Percentiles rank a stretch among this genome's conserved stretches.
Evolutionary conservation across 2,888 invertebrate genomes (phyloP).

Genomic region (Cosmia trapezina): DNA sequence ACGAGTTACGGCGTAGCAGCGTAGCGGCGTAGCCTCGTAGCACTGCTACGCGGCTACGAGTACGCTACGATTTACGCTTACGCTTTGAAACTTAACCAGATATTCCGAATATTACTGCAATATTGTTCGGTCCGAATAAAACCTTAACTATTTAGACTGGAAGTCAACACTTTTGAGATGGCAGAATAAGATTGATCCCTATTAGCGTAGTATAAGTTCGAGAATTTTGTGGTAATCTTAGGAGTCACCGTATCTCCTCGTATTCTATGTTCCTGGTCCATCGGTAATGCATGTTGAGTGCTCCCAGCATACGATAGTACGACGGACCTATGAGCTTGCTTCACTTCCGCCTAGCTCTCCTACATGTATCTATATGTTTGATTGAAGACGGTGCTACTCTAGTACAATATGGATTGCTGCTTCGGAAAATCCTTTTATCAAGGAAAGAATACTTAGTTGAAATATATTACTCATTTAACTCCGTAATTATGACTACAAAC

Average conservation of each 20-base stretch:
- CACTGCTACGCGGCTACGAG: no score
- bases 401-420: not conserved
- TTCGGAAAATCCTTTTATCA: not conserved
- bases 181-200: not conserved
- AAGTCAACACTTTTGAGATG: not conserved
- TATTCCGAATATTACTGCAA: not conserved
- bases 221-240: not conserved
- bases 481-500: not conserved
- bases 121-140: not conserved
- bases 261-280: not conserved
- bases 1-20: conserved; percentile 57
- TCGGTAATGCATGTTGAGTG: conserved; percentile 44
- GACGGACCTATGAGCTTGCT: conserved; percentile 10
- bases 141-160: not conserved
- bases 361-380: not conserved
- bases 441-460: not conserved
- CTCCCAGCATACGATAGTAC: conserved; percentile 16
- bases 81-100: conserved; percentile 26
- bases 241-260: not conserved
- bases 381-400: not conserved
- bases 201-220: not conserved
- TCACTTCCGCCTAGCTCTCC: not conserved
- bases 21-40: conserved; percentile 31
- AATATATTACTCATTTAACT: not conserved
- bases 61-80: no score